Base-by-base conservation (phyloP, 2,888 invertebrate genomes). In the Acrocera orbiculus region DNA sequence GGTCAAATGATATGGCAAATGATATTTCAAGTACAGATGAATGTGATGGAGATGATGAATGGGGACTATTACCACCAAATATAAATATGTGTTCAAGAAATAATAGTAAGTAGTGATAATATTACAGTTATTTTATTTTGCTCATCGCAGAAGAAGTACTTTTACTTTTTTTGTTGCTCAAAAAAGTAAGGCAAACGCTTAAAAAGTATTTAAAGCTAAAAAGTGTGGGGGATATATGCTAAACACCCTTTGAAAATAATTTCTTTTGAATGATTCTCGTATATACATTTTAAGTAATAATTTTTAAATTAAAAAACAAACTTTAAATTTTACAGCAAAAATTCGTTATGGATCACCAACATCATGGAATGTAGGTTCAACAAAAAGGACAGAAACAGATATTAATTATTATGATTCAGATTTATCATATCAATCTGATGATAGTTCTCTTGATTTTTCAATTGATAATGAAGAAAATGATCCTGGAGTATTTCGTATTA, bases 1-100 rank as follows among this genome's bases (percentile, higher is more conserved):
- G 89, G 89, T 79, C 81, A 1, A 89, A 87, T 53, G 86, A 87
- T 33, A 86, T 87, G 86, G 82, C 83, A 0, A 63, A 68, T 0
- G 62, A 65, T 1, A 59, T 66, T 3, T 41, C 34, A 25, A 32
- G 35, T 16, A 41, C 42, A 20, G 45, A 42, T 15, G 45, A 47
- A 10, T 46, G 54, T 0, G 68, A 67, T 2, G 64, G 63, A 25
- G 66, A 64, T 28, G 67, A 63, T 22, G 56, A 55, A 31, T 48
- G 65, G 46, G 66, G 67, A 1, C 67, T 68, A 1, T 50, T 75
- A n/a, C 73, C 75, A 0, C 58, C 69, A 0, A 74, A 75, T 47
- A 60, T 76, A 1, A 71, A 74, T 17, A 66, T 76, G 51, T 71
- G 70, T 46, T 67, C 69, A 23, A 64, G 63, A 0, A 62, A 60